These are phyloP conservation scores for Dryocosmus kuriphilus DNA, from an alignment of 2,888 invertebrate genomes.

Conservation along the genomic window DNA sequence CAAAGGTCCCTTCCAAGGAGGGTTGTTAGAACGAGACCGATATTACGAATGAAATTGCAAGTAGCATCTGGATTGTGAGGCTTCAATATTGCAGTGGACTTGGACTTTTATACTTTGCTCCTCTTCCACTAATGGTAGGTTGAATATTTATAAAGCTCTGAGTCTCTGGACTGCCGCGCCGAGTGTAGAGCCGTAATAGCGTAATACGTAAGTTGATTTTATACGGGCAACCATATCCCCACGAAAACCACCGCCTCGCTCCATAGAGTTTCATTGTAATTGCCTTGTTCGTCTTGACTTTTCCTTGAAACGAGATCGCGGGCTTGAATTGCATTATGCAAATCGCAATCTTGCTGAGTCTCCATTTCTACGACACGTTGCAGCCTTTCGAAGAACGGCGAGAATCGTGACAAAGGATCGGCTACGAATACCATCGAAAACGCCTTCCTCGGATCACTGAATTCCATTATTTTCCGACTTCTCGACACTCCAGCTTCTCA, in stretches of 20 bases:
- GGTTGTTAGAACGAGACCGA: constrained; percentile 41
- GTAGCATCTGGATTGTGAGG: constrained; percentile 59
- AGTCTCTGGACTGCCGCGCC: constrained; percentile 46
- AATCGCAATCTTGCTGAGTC: constrained; percentile 75
- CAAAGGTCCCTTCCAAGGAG: constrained; percentile 13
- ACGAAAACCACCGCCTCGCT: constrained; percentile 69
- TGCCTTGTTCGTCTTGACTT: constrained; percentile 76
- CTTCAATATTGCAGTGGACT: constrained; percentile 52
- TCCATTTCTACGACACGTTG: constrained; percentile 64
- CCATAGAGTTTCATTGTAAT: constrained; percentile 77
- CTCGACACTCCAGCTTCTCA: neutral
- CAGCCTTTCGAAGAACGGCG: constrained; percentile 41
- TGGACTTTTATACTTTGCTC: constrained; percentile 64
- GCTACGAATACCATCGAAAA: constrained; percentile 19
- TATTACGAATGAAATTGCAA: constrained; percentile 69
- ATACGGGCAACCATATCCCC: constrained; percentile 63
- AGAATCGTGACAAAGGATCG: constrained; percentile 37
- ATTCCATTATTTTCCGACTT: constrained; percentile 17
- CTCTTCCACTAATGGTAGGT: constrained; percentile 66
- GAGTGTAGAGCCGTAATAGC: constrained; percentile 49
- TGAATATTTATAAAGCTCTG: constrained; percentile 76
- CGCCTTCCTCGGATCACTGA: neutral
- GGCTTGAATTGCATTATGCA: constrained; percentile 76
- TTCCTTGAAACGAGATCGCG: constrained; percentile 72
- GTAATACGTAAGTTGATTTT: constrained; percentile 49